phyloP scores from a whole-genome alignment of 2,797 vertebrate species.

The Falco concolor region DNA sequence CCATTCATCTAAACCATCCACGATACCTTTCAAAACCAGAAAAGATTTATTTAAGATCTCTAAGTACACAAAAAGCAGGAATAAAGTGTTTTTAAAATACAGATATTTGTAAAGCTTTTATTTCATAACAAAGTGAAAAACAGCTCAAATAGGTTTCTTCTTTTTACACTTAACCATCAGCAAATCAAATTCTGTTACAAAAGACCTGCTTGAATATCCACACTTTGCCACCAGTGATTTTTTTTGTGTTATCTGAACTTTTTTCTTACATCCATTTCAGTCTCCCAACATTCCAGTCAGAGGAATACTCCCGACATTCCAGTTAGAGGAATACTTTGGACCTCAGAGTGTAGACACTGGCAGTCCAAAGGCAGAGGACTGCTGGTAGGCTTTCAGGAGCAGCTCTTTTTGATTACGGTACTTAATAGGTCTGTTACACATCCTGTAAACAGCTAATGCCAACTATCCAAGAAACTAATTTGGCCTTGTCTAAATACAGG shows the following conservation, averaged over 20 bases:
- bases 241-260: neutral
- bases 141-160: neutral
- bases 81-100: neutral
- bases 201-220: neutral
- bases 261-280: neutral
- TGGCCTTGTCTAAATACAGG: neutral
- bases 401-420: neutral
- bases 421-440: neutral
- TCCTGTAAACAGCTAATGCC: neutral
- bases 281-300: neutral
- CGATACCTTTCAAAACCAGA: neutral
- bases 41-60: neutral
- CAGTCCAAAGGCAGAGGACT: neutral
- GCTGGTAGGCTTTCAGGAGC: neutral
- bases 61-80: neutral
- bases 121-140: neutral
- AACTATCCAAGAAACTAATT: slow-evolving; percentile 4
- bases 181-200: neutral
- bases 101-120: neutral
- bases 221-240: neutral
- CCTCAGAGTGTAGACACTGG: neutral
- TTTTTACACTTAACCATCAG: neutral
- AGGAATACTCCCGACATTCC: neutral
- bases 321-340: neutral
- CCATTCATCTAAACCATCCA: neutral